Base-by-base conservation (phyloP, 2,113 vertebrate species). In the Ornithorhynchus anatinus region DNA sequence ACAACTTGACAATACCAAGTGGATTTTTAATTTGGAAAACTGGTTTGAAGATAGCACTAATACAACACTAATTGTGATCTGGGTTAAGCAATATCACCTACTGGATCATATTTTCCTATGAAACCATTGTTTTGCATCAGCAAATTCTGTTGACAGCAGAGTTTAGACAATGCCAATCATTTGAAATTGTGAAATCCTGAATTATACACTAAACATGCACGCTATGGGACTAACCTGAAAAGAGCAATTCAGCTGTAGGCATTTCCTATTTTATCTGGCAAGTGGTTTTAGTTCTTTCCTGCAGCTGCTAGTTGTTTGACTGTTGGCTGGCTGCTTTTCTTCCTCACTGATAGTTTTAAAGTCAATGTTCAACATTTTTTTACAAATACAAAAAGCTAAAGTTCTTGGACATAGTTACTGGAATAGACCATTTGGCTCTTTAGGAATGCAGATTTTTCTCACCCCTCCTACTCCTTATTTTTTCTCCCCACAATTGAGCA, bases 31-130 rank as follows among this genome's bases (percentile, higher is more conserved):
- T 71, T 51, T n/a, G 51, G 29, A 48, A 53, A 60, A 57, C 38
- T 19, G 15, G 39, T 48, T 61, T 64, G 16, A 51, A 37, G 36
- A 32, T 16, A 51, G 36, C 35, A 22, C 9, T 31, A 37, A n/a
- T 70, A 14, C 27, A 33, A 14, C 20, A 37, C 42, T 17, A 12
- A 7, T 4, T 48, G 38, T 48, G 45, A 48, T 29, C 45, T 9
- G 14, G 11, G 16, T 48, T 29, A 27, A 48, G 25, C 10, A 23
- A 19, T 38, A 23, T 42, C 37, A 22, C 50, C 44, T n/a, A 47
- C 16, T 79, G 59, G 81, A 57, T 82, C 47, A 62, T 45, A 52
- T 81, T 78, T 68, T 72, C 27, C 60, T 74, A 68, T 77, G 35
- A 64, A 52, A 56, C n/a, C 44, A 10, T 0, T 33, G 35, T 64